Base-by-base conservation (phyloP, 2,113 vertebrate species). In the Cyprinus carpio region DNA sequence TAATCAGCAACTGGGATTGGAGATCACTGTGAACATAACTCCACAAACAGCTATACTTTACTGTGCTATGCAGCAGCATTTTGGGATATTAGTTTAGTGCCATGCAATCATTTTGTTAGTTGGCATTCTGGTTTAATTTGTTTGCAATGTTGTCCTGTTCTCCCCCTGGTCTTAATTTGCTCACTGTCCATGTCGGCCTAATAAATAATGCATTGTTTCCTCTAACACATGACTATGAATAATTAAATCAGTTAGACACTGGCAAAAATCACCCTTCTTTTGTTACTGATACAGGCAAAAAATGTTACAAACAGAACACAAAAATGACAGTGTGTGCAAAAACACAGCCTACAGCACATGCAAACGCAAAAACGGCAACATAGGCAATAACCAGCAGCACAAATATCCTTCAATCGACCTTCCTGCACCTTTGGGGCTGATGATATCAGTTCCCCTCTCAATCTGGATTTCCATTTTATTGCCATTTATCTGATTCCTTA, bases 181-280 rank as follows among this genome's bases (percentile, higher is more conserved):
- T 92, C 84, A 5, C 76, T 89, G 86, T 90, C 86, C 88, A 65
- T 87, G 83, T 89, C 86, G 25, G 86, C 76, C 67, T 82, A 88
- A 93, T 94, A 88, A 92, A 86, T 94, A 91, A 93, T 91, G 85
- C 88, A 91, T 40, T 85, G 82, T 87, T 54, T 85, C 67, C 81
- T 90, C 86, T 71, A 83, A 89, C 86, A 91, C 86, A 87, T 81
- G 31, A 54, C 74, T 84, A 89, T 90, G 78, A 90, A 90, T 87
- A 82, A 91, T 90, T 87, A 74, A 91, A 87, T 75, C 23, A 69
- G 72, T 27, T 37, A 89, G 84, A 87, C 74, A 43, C 65, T 13
- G 29, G 40, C 25, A 34, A 84, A 58, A 87, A 81, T 51, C 46
- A 37, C 78, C 11, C 56, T 84, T 84, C 49, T 80, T 87, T 67